Evolutionary conservation across 2,113 vertebrate genomes (phyloP), one percentile per base, ranked within the genome.

Genomic region (Gymnogyps californianus): DNA sequence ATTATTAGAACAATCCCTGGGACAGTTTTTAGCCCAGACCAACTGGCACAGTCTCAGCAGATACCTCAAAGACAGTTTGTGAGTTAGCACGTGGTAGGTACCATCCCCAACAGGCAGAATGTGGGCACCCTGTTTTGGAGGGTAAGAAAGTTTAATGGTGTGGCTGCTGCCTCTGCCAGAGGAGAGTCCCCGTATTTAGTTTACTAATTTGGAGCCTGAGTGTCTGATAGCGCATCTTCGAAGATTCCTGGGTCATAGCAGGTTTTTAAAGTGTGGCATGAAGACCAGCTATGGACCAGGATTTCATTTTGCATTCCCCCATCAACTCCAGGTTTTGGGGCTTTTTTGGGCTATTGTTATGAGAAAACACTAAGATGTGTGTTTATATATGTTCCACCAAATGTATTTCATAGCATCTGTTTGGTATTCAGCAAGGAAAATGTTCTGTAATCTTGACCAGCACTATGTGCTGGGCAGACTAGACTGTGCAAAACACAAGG

Each of bases 401-500:
- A 61, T 70, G 44, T 87, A 34, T 86, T 96, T 93, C 40, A 5
- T 49, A 96, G 88, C 92, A 95, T 87, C 75, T 90, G 71, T 97
- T 95, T 96, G 95, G 96, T 87, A 65, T 61, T 80, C 62, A 74
- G 40, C 19, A 58, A 85, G 87, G 95, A 94, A 96, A 96, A 88
- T 96, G 6, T 90, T 95, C 92, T 94, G 87, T 91, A 84, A 89
- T 93, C 69, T 91, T 80, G 70, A 95, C 78, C 75, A 85, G 75
- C 31, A 38, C 6, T 79, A 29, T 89, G 74, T 44, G 7, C 77
- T 70, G 49, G 54, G 58, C 81, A 94, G 74, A 44, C 1, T 3
- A 85, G 49, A 79, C 40, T 61, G 3, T 62, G 69, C 54, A 72
- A 70, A 92, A 20, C 16, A 52, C 17, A 76, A 93, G 75, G 58